Conservation (phyloP, 2,797 vertebrate genomes). For the Falco columbarius region DNA sequence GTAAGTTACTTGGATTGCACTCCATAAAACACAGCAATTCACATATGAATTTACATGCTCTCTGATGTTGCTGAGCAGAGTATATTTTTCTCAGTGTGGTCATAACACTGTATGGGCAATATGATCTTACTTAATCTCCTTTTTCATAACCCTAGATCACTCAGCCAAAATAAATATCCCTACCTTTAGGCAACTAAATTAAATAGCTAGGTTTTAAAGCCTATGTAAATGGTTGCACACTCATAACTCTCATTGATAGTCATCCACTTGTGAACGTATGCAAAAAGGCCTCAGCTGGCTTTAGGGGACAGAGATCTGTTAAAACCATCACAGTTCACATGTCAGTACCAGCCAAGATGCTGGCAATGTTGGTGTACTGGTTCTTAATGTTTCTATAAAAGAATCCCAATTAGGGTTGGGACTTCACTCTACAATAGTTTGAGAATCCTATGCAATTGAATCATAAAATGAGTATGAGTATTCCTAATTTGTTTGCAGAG, state of each 20-base stretch:
- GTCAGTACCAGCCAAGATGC: not conserved
- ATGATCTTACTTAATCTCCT: constrained; percentile 6
- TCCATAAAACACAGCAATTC: not conserved
- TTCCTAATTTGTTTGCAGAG: not conserved
- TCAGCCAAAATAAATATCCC: not conserved
- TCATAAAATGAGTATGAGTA: not conserved
- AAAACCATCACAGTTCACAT: not conserved
- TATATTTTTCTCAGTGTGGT: constrained; percentile 5
- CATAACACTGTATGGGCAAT: not conserved
- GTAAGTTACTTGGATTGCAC: not conserved
- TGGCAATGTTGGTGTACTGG: not conserved
- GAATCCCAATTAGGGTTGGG: not conserved
- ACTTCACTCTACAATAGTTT: not conserved
- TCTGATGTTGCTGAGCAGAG: not conserved
- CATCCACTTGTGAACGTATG: not conserved
- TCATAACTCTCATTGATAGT: not conserved
- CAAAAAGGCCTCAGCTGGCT: not conserved
- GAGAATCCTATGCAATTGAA: not conserved
- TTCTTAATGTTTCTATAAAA: not conserved
- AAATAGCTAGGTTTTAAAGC: not conserved
- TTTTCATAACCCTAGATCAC: not conserved
- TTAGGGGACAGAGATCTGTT: not conserved
- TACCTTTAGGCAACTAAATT: not conserved
- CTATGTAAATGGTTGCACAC: not conserved
- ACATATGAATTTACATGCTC: not conserved